Evolutionary conservation across 1,140 invertebrate genomes (phyloP).

Genomic region (Lanistes nyassanus): DNA sequence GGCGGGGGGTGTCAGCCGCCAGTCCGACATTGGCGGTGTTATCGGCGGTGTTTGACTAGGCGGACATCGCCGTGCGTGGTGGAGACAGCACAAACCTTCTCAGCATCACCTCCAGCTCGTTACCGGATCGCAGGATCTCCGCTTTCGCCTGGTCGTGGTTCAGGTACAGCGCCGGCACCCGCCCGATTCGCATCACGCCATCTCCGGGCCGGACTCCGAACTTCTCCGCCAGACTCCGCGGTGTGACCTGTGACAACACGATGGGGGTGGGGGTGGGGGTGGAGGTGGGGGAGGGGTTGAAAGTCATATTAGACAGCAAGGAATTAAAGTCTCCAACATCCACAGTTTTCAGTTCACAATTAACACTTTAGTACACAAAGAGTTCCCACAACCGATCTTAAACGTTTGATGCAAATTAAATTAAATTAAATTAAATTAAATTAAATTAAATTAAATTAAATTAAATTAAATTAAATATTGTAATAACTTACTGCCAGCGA

Average conservation of each 20-base stretch:
- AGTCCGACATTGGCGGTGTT: no score
- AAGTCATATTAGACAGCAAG: no score
- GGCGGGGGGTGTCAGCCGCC: no score
- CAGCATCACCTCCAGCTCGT: slow-evolving; percentile 64
- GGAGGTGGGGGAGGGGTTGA: not conserved
- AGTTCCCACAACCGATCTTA: not conserved
- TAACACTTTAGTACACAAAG: not conserved
- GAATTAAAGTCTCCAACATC: not conserved
- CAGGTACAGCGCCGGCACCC: slow-evolving; percentile 54
- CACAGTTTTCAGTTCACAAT: not conserved
- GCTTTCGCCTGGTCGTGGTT: slow-evolving; percentile 65
- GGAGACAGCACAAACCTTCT: slow-evolving; percentile 41
- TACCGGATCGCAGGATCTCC: slow-evolving; percentile 65
- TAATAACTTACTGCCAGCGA: no score
- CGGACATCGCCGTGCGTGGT: no score
- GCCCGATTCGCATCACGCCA: slow-evolving; percentile 61
- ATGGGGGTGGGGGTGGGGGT: no score
- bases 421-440: not conserved
- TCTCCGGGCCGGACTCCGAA: slow-evolving; percentile 62
- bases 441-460: no score
- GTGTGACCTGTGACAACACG: slow-evolving; percentile 57
- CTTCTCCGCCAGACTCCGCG: slow-evolving; percentile 59
- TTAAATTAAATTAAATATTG: no score
- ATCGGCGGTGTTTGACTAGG: no score
- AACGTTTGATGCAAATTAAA: not conserved